Evolutionary conservation across 2,888 invertebrate species (phyloP), one percentile per base, ranked within the genome.

Genomic region (Chrysodeixis includens): DNA sequence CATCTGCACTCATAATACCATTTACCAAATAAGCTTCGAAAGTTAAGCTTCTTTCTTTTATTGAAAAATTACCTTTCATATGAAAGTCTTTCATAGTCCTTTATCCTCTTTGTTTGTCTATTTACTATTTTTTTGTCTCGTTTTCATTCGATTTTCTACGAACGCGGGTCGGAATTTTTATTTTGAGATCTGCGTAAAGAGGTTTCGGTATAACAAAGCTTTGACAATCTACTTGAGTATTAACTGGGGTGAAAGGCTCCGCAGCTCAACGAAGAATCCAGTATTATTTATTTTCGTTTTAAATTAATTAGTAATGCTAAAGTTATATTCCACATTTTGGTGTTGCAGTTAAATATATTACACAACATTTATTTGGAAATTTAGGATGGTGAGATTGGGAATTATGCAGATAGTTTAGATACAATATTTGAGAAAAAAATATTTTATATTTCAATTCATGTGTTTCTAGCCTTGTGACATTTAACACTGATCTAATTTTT

Each of bases 1-100:
- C 67, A 71, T 68, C 66, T 65, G 55, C 30, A 22, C 58, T 71
- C 66, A 72, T 70, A 68, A 66, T 65, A 60, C 66, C 59, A 73
- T 66, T 65, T 69, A 72, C 60, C 22, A 66, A 65, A 62, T 54
- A 61, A 69, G 65, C 69, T 72, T 59, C 44, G 12, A 30, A 57
- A 52, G 12, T 66, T 62, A 40, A 55, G 60, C 57, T 51, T 35
- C n/a, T 57, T 57, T 61, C 10, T 35, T 2, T 12, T 56, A n/a
- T 55, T 20, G 40, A 44, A 20, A 18, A 22, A 30, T 22, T 20
- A 9, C 30, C 9, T 16, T 60, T 54, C 44, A 18, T 52, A 55
- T 12, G 16, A n/a, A 1, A 30, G 1, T 20, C 4, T 49, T 44
- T 9, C 12, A 20, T 3, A 20, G 3, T 20, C 5, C 46, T 10